A percentile compares a stretch with the other conserved stretches of the same genome.
phyloP scores from a whole-genome alignment of 2,797 vertebrate genomes.

The Acanthiza pusilla region DNA sequence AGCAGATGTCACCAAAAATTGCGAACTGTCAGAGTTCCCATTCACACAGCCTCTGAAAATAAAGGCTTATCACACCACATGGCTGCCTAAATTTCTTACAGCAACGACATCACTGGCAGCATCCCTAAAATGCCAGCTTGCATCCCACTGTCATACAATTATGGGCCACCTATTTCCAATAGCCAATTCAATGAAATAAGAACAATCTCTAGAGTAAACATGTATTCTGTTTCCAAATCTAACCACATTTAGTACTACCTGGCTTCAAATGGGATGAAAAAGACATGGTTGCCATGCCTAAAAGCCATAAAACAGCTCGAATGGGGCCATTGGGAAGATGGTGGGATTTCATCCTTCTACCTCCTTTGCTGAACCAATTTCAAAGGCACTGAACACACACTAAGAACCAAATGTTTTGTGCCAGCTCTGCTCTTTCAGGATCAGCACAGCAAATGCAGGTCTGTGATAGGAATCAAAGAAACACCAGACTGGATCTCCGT shows the following conservation, averaged over 20 bases:
- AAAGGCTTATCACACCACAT: neutral
- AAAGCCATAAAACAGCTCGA: neutral
- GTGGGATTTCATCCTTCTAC: neutral
- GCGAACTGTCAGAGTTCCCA: neutral
- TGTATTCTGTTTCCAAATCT: neutral
- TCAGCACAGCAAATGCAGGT: neutral
- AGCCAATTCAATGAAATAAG: neutral
- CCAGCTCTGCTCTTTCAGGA: neutral
- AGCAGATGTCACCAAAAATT: neutral
- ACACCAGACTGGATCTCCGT: neutral
- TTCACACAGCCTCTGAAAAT: neutral
- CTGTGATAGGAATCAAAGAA: neutral
- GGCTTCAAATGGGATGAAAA: neutral
- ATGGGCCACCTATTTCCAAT: neutral
- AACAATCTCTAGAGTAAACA: neutral
- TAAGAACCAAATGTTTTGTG: neutral
- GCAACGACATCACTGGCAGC: neutral
- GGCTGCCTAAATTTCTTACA: neutral
- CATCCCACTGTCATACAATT: neutral
- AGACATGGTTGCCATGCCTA: accelerated
- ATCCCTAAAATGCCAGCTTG: neutral
- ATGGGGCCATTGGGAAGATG: neutral
- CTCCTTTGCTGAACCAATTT: neutral
- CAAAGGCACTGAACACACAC: neutral
- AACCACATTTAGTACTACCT: neutral